A percentile compares a stretch with the other conserved stretches of the same genome.
Evolutionary conservation across 2,888 invertebrate genomes (phyloP).

Genomic region (Caenorhabditis imperialis): DNA sequence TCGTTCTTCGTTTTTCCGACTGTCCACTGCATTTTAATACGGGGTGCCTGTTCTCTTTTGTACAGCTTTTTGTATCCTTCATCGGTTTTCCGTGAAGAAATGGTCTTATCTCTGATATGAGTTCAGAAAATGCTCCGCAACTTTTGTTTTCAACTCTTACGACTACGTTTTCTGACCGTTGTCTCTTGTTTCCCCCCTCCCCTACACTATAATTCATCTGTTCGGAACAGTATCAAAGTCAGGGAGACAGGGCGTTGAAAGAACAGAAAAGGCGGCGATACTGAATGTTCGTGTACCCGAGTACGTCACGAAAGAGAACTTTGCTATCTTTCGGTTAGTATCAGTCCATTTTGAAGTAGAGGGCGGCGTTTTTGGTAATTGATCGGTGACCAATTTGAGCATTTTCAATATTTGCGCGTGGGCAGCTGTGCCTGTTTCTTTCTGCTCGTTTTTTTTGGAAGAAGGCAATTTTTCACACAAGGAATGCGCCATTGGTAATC

Average conservation of each 20-base stretch:
- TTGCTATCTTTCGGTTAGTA: too few relatives aligned
- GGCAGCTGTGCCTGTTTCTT: constrained; percentile 16
- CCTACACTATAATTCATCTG: too few relatives aligned
- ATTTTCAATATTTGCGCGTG: constrained; percentile 34
- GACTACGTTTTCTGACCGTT: too few relatives aligned
- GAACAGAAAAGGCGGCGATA: constrained; percentile 23
- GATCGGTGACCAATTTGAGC: neutral
- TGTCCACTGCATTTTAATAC: constrained; percentile 31
- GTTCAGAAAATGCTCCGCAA: too few relatives aligned
- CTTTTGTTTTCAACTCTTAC: too few relatives aligned
- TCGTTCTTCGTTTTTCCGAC: constrained; percentile 41
- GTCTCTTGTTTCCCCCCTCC: too few relatives aligned
- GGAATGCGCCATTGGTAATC: constrained; percentile 42
- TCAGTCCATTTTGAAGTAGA: too few relatives aligned
- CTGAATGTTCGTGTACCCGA: constrained; percentile 4
- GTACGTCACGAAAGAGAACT: too few relatives aligned
- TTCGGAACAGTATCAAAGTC: constrained; percentile 36
- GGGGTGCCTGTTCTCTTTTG: constrained; percentile 14
- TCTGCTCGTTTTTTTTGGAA: neutral
- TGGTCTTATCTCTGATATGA: too few relatives aligned
- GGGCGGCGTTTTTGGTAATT: too few relatives aligned
- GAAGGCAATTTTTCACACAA: constrained; percentile 33
- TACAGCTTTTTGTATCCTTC: neutral
- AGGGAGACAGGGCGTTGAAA: constrained; percentile 7
- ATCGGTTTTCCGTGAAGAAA: neutral